Evolutionary conservation across 1,140 invertebrate species (phyloP), one percentile per base, ranked within the genome.

Genomic region (Drosophila sp.): DNA sequence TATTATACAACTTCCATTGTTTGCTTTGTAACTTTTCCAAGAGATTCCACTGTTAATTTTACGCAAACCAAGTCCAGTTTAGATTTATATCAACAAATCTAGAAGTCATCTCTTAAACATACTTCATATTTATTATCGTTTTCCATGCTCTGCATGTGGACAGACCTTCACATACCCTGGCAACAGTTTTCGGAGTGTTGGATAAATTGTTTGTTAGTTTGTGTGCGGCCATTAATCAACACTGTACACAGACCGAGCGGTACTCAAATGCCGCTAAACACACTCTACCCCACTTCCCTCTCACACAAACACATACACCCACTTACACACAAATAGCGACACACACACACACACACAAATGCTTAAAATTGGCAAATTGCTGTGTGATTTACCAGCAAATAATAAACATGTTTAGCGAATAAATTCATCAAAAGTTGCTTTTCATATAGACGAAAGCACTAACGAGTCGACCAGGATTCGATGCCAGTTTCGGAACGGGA

Each of bases 351-450:
- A 32, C 13, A 56, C 25, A 69, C 43, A 53, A 66, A 66, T 75
- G 73, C 51, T 76, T 81, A 66, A 89, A 90, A 90, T 83, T 89
- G 80, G 77, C 86, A 90, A 89, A 89, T 89, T 89, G 84, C 71
- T 86, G 75, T 78, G 80, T 89, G 80, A 89, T 86, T 89, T 81
- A 89, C 72, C 72, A 78, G 78, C 80, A 89, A 90, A 90, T 89
- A 90, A 90, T 89, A 90, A 90, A 86, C 81, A 86, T 89, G 80
- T 81, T 89, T 86, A 86, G 86, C 78, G 72, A 73, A 90, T 81
- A 79, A 87, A 89, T 87, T 89, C 79, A 89, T 89, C 82, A 87
- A 87, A 83, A 87, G 72, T 87, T 79, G 72, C 72, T 78, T 41
- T 65, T 73, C 62, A 79, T 64, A 69, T 53, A 74, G 67, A 83